Conservation (phyloP, 1,140 invertebrate species). For the Homalodisca vitripennis region DNA sequence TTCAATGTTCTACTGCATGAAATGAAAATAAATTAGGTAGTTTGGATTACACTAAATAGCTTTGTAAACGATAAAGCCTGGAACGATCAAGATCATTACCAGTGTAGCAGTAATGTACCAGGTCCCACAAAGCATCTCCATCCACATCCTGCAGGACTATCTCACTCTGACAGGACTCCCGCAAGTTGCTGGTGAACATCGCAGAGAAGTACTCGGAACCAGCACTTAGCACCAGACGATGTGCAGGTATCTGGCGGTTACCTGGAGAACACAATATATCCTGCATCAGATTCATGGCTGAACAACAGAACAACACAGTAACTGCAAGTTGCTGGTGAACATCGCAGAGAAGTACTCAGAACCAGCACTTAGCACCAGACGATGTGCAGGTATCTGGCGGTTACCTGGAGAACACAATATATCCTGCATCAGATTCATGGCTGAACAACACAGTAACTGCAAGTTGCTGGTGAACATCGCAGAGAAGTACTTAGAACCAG, state of each 20-base stretch:
- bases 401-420: no score
- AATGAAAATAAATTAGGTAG: no score
- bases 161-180: conserved; percentile 81
- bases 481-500: conserved; percentile 91
- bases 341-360: conserved; percentile 95
- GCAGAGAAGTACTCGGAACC: conserved; percentile 93
- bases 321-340: conserved; percentile 84
- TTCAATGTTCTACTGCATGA: no score
- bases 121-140: conserved; percentile 75
- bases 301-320: no score
- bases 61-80: no score
- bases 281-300: no score
- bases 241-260: conserved; percentile 60
- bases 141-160: conserved; percentile 81
- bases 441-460: no score
- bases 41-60: no score
- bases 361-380: conserved; percentile 80
- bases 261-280: no score
- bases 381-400: conserved; percentile 63
- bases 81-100: no score
- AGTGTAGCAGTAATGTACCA: conserved; percentile 89
- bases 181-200: conserved; percentile 88
- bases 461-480: conserved; percentile 92
- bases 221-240: conserved; percentile 78
- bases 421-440: no score